Evolutionary conservation across 2,113 vertebrate species (phyloP), one percentile per base, ranked within the genome.

Genomic region (Drymodes brunneopygia): DNA sequence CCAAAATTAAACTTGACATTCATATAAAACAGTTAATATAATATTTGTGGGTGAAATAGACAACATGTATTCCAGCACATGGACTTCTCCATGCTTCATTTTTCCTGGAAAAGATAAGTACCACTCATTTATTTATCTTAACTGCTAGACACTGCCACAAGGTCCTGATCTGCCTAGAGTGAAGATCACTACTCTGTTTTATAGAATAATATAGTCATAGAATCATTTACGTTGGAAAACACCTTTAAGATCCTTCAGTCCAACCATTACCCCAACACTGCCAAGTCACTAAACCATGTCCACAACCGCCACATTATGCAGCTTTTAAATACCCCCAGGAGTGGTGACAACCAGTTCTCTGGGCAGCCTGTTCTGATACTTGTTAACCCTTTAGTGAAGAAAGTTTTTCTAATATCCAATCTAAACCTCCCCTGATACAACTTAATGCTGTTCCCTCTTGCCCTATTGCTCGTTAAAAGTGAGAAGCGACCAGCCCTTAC

Each of bases 401-500:
- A 31, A 3, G 12, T 31, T 57, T 84, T 53, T n/a, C 48, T 33
- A 33, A 47, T 9, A 69, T 21, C n/a, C 27, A 27, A 12, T 19
- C 38, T 47, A 75, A 83, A 42, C 7, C 15, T 82, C 3, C 5
- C 24, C 9, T 36, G n/a, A 11, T 0, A 1, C 29, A 72, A 50
- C 16, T 27, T 42, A 38, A 58, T 31, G 11, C 9, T 3, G 0
- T 27, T 62, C 47, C 28, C 2, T 61, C 25, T 69, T 7, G 4
- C 70, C 27, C 21, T 60, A 8, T 31, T 35, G 67, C n/a, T 73
- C 38, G 12, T 7, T 47, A 25, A 24, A 13, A 23, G n/a, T 3
- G 6, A 69, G 11, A 62, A 69, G 21, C 74, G 9, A n/a, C 16
- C 0, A 2, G 14, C 12, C 2, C 7, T 8, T 35, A n/a, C 38